These are phyloP conservation scores for Ammodytes dubius DNA, from an alignment of 2,113 vertebrate genomes.

Conservation along the genomic window DNA sequence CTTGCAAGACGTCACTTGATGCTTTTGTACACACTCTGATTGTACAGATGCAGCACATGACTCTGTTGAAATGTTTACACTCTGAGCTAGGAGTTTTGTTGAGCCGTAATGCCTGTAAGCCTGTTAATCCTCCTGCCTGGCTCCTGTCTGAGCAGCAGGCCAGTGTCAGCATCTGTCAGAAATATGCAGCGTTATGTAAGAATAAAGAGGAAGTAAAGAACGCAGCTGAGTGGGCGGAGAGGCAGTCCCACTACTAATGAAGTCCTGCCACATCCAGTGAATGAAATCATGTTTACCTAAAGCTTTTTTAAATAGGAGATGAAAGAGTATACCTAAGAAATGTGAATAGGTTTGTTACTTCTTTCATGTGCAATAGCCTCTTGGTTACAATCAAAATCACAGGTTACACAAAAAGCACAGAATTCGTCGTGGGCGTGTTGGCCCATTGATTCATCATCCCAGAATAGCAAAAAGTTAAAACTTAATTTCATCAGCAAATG, in stretches of 20 bases:
- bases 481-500: background rate
- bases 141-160: conserved; percentile 65
- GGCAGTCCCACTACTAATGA: background rate
- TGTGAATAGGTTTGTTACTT: background rate
- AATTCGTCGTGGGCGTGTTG: background rate
- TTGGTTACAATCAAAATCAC: background rate
- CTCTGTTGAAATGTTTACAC: conserved; percentile 60
- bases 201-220: conserved; percentile 60
- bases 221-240: conserved; percentile 35
- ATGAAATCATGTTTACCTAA: background rate
- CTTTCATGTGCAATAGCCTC: background rate
- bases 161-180: conserved; percentile 74
- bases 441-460: too few species aligned
- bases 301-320: background rate
- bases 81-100: conserved; percentile 52
- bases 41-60: conserved; percentile 41
- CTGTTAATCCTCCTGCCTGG: conserved; percentile 68
- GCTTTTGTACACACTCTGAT: conserved; percentile 45
- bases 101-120: conserved; percentile 66
- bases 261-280: background rate
- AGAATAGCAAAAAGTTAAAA: too few species aligned
- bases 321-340: background rate
- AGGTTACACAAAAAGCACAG: background rate
- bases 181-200: conserved; percentile 74
- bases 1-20: conserved; percentile 50